Base-by-base conservation (phyloP, 2,888 invertebrate genomes). In the Volucella zonaria region DNA sequence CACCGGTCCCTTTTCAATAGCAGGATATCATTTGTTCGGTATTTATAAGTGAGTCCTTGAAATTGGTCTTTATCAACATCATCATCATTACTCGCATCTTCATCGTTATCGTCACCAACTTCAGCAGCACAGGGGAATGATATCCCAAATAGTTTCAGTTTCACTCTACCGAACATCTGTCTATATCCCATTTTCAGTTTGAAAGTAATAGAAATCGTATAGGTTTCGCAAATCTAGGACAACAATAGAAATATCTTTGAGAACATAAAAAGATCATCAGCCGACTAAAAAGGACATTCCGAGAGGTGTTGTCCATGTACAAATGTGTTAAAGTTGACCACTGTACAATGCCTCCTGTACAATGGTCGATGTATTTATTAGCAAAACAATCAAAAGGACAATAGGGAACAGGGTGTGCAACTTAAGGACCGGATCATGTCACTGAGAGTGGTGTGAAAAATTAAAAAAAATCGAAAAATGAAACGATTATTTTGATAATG, bases 391-490 rank as follows among this genome's bases (percentile, higher is more conserved):
- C 12, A 38, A n/a, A 56, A 67, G 70, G 71, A 81, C 81, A 85
- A 85, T 81, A 56, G 31, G 0, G 31, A 31, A 31, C 45, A 56
- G 51, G 49, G 64, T 62, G 71, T 8, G 61, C 54, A 40, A 74
- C 64, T 83, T 75, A 73, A 81, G 85, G 85, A 81, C 81, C 68
- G 85, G 81, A 73, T 73, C 81, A 77, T 85, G 85, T 85, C 76
- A 11, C 47, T 45, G 31, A 31, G 51, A 81, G 73, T 81, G 77
- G 76, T 85, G 81, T 85, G 81, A 85, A 85, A 81, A 76, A 73
- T 81, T 71, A 68, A 73, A 66, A 77, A 64, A 62, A 61, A 42
- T 54, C 18, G 18, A 3, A 23, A 52, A 68, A 67, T 52, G 76
- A 85, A 70, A 75, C 52, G 68, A 81, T 73, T 81, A 76, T 76